Conservation (phyloP, 1,140 invertebrate genomes). For the Micrasema minimum region DNA sequence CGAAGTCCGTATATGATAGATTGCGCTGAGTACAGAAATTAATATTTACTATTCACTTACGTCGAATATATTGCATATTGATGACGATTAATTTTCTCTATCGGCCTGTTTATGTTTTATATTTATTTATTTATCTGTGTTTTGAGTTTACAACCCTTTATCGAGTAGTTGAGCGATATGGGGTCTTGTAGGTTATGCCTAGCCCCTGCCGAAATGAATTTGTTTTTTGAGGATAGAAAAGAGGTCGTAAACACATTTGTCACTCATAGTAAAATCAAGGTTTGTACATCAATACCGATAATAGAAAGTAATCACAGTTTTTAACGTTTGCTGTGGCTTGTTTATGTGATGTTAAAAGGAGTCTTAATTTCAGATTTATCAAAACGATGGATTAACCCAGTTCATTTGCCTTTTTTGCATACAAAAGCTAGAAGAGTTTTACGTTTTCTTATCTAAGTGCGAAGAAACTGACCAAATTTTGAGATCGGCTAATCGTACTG, state of each 20-base stretch:
- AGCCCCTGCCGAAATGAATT: background rate
- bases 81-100: too few species aligned
- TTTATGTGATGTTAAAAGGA: too few species aligned
- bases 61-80: too few species aligned
- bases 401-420: constrained; percentile 19
- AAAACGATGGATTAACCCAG: constrained; percentile 27
- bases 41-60: too few species aligned
- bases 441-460: constrained; percentile 19
- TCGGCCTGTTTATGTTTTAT: too few species aligned
- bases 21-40: too few species aligned
- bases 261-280: constrained; percentile 1
- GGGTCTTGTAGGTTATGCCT: constrained; percentile 2
- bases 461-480: constrained; percentile 26
- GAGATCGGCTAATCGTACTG: background rate
- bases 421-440: background rate
- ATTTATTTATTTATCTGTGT: too few species aligned
- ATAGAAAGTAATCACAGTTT: background rate
- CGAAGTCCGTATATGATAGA: too few species aligned
- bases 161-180: background rate
- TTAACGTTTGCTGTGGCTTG: background rate
- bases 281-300: background rate
- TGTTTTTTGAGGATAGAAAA: constrained; percentile 3
- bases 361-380: constrained; percentile 7
- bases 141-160: too few species aligned
- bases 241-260: background rate